Evolutionary conservation across 2,888 invertebrate species (phyloP), one percentile per base, ranked within the genome.

Genomic region (Cynaeus angustus): DNA sequence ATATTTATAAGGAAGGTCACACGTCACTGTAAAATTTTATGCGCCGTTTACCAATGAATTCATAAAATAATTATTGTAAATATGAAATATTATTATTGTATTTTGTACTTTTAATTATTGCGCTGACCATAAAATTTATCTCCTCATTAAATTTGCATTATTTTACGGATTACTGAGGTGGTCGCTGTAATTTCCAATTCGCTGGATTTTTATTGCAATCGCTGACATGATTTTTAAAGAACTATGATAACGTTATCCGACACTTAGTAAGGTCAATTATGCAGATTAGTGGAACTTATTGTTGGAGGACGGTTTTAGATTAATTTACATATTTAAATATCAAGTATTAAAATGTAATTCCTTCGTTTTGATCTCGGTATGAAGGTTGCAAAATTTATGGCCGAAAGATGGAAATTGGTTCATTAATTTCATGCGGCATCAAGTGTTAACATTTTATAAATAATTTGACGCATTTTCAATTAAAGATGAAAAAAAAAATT

Each of bases 11-110:
- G 37, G 74, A 74, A 75, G 74, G 75, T 75, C 75, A 72, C 71
- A 70, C 68, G 75, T 74, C 68, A 55, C 55, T n/a, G 45, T 70
- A 71, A 72, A 74, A 75, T 61, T 76, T 75, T 77, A 77, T 74
- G 73, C 52, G 70, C 68, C 73, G 71, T 70, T 50, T 68, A 68
- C 75, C 52, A 71, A 71, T 70, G 64, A 52, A 62, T 70, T 72
- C 66, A 67, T 66, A 61, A 70, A 68, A 72, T 73, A 56, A 71
- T 72, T 69, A 73, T 68, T 66, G 59, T 66, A 69, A 69, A 73
- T 69, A 71, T 62, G 65, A 65, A 65, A 65, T 55, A 53, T 45
- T 53, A 41, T 45, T 30, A 53, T 43, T 16, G 16, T 65, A 46
- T 43, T 41, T 62, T 13, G 21, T 43, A 48, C 8, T 14, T 50